phyloP scores from a whole-genome alignment of 2,888 invertebrate genomes.

The Thecocarcelia acutangulata region DNA sequence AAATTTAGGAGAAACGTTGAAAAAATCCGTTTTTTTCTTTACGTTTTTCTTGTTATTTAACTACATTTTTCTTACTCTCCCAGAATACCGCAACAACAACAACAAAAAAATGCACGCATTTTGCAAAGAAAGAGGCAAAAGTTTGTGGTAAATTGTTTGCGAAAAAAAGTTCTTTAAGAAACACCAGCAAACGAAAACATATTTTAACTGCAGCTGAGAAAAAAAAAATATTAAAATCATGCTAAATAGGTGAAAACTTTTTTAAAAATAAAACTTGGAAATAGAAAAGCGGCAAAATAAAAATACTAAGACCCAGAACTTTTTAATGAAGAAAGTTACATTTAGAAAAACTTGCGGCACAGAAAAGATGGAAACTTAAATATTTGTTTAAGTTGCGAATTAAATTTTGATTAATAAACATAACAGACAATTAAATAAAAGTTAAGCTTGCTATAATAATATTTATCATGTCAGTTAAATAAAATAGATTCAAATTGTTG shows the following conservation, averaged over 20 bases:
- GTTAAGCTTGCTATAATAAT: too few species aligned
- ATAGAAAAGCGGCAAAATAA: not conserved
- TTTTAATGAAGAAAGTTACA: slow-evolving; percentile 21
- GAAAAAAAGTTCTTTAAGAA: slow-evolving; percentile 19
- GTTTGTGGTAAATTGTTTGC: slow-evolving; percentile 42
- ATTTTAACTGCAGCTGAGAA: slow-evolving; percentile 11
- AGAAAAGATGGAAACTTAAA: not conserved
- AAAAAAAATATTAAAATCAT: slow-evolving; percentile 17
- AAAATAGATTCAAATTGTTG: too few species aligned
- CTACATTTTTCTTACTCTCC: slow-evolving; percentile 7
- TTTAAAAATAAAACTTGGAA: not conserved
- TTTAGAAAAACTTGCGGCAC: not conserved
- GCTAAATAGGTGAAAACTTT: slow-evolving; percentile 44
- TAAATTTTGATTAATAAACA: too few species aligned
- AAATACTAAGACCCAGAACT: not conserved
- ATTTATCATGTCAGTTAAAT: too few species aligned
- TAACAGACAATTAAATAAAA: too few species aligned
- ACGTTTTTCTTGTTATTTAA: slow-evolving; percentile 20
- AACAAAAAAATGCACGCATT: slow-evolving; percentile 39
- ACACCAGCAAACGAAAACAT: slow-evolving; percentile 48
- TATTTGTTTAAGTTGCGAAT: too few species aligned
- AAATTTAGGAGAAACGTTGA: not conserved
- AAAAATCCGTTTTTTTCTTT: not conserved
- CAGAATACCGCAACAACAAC: not conserved
- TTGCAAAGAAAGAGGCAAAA: slow-evolving; percentile 15